Evolutionary conservation across 2,113 vertebrate species (phyloP).

Genomic region (Coryphaenoides rupestris): DNA sequence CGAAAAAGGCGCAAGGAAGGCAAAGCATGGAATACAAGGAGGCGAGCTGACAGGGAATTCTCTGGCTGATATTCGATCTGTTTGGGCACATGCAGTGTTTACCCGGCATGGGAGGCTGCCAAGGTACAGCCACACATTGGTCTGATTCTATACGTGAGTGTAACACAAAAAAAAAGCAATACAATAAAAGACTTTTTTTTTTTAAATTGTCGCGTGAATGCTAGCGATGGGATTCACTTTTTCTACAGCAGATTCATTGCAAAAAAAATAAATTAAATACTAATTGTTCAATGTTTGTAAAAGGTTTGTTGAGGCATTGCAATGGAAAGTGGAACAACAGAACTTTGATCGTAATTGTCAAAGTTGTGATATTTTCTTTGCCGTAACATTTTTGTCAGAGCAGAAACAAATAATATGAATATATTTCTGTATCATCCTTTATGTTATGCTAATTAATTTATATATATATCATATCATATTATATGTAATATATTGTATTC

Average conservation of each 20-base stretch:
- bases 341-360: neutral
- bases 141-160: neutral
- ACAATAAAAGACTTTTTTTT: no score
- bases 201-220: no score
- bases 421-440: neutral
- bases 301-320: neutral
- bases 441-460: neutral
- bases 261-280: neutral
- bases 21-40: slow-evolving; percentile 34
- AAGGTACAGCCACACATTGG: slow-evolving; percentile 5
- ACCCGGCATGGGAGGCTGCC: slow-evolving; percentile 9
- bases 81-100: slow-evolving; percentile 46
- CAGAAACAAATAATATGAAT: neutral
- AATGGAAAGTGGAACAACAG: neutral
- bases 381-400: neutral
- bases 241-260: no score
- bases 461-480: neutral
- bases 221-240: no score
- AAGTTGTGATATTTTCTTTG: neutral
- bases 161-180: neutral
- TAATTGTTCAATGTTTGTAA: neutral
- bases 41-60: slow-evolving; percentile 32
- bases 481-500: neutral
- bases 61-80: slow-evolving; percentile 44
- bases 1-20: slow-evolving; percentile 28